A percentile compares a stretch with the other conserved stretches of the same genome.
These are phyloP conservation scores for Petrolisthes manimaculis DNA, from an alignment of 2,888 invertebrate species.

Conservation along the genomic window DNA sequence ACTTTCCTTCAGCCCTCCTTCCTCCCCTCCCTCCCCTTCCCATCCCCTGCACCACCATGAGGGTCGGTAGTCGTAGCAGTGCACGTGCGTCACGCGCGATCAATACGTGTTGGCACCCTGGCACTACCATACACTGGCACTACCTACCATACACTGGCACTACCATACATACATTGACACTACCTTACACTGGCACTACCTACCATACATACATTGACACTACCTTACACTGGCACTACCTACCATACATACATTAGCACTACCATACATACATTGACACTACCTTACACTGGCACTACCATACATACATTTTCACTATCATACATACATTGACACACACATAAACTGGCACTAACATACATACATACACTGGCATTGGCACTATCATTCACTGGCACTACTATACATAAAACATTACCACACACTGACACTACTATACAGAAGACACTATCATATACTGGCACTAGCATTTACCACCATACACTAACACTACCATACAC, in stretches of 20 bases:
- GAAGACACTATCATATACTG: neutral
- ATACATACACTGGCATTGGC: neutral
- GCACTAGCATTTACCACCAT: neutral
- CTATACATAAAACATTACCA: neutral
- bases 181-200: neutral
- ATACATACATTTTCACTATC: neutral
- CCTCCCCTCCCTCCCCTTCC: neutral
- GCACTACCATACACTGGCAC: constrained; percentile 2
- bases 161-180: neutral
- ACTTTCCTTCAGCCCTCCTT: neutral
- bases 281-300: neutral
- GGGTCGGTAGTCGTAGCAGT: constrained; percentile 21
- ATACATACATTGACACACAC: neutral
- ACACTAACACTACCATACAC: constrained; percentile 1
- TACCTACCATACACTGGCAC: neutral
- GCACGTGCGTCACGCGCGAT: constrained; percentile 42
- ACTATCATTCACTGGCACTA: neutral
- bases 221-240: neutral
- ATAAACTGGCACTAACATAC: neutral
- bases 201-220: neutral
- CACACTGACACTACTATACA: neutral
- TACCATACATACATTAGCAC: neutral
- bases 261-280: neutral
- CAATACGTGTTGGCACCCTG: constrained; percentile 26
- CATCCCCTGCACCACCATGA: neutral